Conservation (phyloP, 2,113 vertebrate genomes). For the Urocynchramus pylzowi region DNA sequence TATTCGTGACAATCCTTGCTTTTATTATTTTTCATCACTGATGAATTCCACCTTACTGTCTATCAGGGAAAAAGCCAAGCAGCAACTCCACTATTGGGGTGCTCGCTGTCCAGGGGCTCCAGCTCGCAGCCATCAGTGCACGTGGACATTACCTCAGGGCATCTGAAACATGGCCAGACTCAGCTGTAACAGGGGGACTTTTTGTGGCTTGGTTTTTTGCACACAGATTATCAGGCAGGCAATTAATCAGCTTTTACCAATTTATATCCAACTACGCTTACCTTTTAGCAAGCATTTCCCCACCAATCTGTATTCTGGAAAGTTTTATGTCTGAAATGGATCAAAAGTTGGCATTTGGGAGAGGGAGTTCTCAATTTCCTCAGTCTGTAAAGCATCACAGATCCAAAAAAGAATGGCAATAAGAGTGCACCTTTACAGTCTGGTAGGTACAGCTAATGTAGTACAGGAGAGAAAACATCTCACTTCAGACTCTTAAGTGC, state of each 20-base stretch:
- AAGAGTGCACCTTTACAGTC: not conserved
- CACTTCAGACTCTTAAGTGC: not conserved
- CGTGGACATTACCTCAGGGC: rapidly evolving
- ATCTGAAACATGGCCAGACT: not conserved
- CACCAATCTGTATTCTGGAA: not conserved
- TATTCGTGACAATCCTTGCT: not conserved
- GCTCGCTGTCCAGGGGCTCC: rapidly evolving
- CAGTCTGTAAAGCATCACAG: not conserved
- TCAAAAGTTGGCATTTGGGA: not conserved
- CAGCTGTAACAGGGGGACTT: not conserved
- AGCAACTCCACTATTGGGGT: not conserved
- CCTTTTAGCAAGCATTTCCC: not conserved
- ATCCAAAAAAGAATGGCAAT: not conserved
- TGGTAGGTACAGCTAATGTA: not conserved
- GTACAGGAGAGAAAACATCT: not conserved
- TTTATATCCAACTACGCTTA: not conserved
- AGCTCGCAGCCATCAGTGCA: rapidly evolving
- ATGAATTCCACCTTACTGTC: not conserved
- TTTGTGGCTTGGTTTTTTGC: not conserved
- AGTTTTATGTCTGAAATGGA: not conserved
- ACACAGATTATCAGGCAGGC: not conserved
- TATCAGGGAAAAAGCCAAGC: not conserved
- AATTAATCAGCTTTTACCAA: not conserved
- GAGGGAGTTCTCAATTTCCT: not conserved
- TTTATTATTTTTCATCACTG: not conserved